Evolutionary conservation across 1,140 invertebrate species (phyloP), one percentile per base, ranked within the genome.

Genomic region (Drosophila leontia): DNA sequence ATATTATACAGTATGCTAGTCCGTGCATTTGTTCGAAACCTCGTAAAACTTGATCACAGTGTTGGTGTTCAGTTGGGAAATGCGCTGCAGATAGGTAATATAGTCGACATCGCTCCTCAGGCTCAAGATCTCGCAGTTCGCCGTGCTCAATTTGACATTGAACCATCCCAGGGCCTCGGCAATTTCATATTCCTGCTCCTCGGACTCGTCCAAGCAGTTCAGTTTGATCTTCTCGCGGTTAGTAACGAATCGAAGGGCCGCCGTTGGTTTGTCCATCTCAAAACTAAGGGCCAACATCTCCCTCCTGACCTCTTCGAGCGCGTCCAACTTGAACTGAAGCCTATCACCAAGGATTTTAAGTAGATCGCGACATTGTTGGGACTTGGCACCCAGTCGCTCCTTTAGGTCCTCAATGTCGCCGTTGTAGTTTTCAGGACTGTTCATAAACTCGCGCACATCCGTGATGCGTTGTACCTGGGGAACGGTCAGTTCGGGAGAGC

Each of bases 31-130:
- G 45, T 26, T 50, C 0, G 13, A 8, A 9, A 11, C 29, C 9
- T 51, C 11, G 6, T 17, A 34, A 19, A 34, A 51, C 9, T 59
- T n/a, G 0, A 3, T 59, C 9, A 41, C 26, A 19, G 23, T 32
- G 0, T 23, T 34, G 3, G 42, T 60, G 13, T 80, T 83, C 15
- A 72, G 19, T 19, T 15, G 51, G 32, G 80, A 53, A 50, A 82
- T 48, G 6, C 57, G 37, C 7, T 34, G 32, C 53, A 83, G 32
- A 39, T 79, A 78, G 13, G 9, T 19, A 0, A 82, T 61, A 37
- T 65, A 71, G 15, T 78, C 61, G 3, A 79, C 32, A 53, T 83
- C 80, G 23, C 57, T 79, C 13, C 76, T 71, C 3, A 79, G 53
- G 1, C 44, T 26, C 5, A 83, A n/a, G 0, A 83, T 79, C 7